phyloP scores from a whole-genome alignment of 2,113 vertebrate genomes.

The Pseudorectes ferrugineus region DNA sequence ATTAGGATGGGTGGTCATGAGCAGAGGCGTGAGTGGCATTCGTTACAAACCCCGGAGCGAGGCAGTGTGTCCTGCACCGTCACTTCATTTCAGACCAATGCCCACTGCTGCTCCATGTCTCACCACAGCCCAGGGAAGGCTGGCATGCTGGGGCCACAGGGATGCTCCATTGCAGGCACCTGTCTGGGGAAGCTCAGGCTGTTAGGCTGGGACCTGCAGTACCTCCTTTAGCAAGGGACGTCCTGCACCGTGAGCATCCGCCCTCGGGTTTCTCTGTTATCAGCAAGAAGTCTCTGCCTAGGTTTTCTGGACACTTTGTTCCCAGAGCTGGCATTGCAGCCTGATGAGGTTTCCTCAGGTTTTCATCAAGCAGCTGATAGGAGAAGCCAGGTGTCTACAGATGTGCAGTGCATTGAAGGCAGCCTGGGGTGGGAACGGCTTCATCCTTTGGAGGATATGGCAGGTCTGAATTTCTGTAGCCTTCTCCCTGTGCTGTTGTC shows the following conservation, averaged over 20 bases:
- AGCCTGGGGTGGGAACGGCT: background rate
- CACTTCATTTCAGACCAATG: background rate
- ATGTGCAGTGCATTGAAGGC: background rate
- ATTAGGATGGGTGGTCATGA: background rate
- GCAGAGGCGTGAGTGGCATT: background rate
- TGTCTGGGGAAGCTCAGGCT: background rate
- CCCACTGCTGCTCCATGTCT: background rate
- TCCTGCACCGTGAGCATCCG: rapidly evolving
- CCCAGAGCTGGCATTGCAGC: background rate
- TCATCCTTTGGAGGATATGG: background rate
- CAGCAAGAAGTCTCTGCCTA: background rate
- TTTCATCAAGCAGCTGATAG: background rate
- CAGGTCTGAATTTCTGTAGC: background rate
- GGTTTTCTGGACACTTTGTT: background rate
- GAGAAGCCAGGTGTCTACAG: background rate
- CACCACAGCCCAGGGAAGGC: background rate
- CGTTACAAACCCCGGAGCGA: rapidly evolving
- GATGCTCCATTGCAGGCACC: rapidly evolving
- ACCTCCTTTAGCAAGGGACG: background rate
- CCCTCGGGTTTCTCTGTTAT: background rate
- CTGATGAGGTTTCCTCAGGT: background rate
- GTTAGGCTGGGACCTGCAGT: background rate
- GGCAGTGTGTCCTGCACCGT: background rate
- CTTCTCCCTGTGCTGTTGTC: background rate
- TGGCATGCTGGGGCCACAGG: background rate